Base-by-base conservation (phyloP, 2,888 invertebrate species). In the Lydus trimaculatus region DNA sequence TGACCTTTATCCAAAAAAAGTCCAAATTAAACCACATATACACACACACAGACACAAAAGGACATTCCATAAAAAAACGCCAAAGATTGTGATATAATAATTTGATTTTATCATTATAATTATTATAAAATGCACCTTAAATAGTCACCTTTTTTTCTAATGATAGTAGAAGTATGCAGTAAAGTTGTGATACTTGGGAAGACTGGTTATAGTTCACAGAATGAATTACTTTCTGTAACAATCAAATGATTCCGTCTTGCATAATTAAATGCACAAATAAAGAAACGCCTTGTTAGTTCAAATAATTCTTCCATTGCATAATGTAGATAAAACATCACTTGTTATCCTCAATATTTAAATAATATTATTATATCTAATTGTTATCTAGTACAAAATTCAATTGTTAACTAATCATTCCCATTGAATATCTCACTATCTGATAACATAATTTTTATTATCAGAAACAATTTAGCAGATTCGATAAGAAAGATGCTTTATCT, bases 1-100 rank as follows among this genome's bases (percentile, higher is more conserved):
- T 81, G 81, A 82, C 79, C 67, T 31, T 58, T 68, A 56, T 13
- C 56, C 3, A 56, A 15, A 25, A 13, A 25, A 25, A 23, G 2
- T 25, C 25, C 23, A 56, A 25, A 56, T 23, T 56, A 56, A 23
- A 56, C 0, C 9, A 11, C 9, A 2, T 11, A 33, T 15, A 13
- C 43, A 20, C 8, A 20, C 8, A 20, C 17, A 3, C 5, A 17
- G 1, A 39, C 2, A 39, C 4, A 15, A 3, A 36, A 11, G 0
- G 3, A 43, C 56, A 25, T 56, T 56, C 56, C 56, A 56, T 20
- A 52, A 23, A 15, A 56, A 23, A 52, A 23, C 23, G 56, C 56
- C 56, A 56, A 56, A 56, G 56, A 56, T 56, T 64, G 58, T 59
- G 43, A 43, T 58, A 36, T 43, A 43, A 31, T 20, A 13, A 43